Evolutionary conservation across 2,113 vertebrate species (phyloP).

Genomic region (Mobula birostris): DNA sequence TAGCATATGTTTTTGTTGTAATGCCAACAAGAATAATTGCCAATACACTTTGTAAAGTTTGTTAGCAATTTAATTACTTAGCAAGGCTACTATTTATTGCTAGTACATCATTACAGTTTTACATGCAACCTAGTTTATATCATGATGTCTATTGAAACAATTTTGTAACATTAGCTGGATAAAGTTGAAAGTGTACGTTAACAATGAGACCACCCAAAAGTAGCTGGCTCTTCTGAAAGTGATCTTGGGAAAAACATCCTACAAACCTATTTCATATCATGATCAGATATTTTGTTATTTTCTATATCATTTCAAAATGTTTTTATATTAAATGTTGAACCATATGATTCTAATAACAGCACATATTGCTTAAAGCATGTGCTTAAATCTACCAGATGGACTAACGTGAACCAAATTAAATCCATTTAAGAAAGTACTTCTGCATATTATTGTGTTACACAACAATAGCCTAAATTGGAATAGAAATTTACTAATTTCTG

Average conservation of each 20-base stretch:
- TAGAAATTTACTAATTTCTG: no score
- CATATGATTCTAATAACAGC: conserved; percentile 11
- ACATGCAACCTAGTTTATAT: conserved; percentile 30
- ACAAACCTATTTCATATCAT: background rate
- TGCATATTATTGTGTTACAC: background rate
- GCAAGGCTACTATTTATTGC: conserved; percentile 16
- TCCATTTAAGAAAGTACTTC: background rate
- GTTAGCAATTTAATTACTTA: conserved; percentile 29
- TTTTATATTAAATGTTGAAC: conserved; percentile 8
- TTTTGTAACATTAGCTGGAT: conserved; percentile 34
- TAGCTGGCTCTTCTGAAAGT: conserved; percentile 6
- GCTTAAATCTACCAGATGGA: background rate
- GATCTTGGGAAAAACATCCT: conserved; percentile 2
- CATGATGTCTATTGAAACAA: background rate
- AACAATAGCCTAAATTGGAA: no score
- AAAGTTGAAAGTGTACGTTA: conserved; percentile 17
- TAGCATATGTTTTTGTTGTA: background rate
- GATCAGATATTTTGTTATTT: background rate
- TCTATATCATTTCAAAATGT: conserved; percentile 10
- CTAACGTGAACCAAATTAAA: background rate
- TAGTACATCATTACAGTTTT: conserved; percentile 12
- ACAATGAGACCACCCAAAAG: conserved; percentile 35
- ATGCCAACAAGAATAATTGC: background rate
- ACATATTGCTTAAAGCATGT: background rate
- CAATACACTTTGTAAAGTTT: background rate